These are phyloP conservation scores for Laticauda colubrina DNA, from an alignment of 2,113 vertebrate genomes.

Conservation along the genomic window DNA sequence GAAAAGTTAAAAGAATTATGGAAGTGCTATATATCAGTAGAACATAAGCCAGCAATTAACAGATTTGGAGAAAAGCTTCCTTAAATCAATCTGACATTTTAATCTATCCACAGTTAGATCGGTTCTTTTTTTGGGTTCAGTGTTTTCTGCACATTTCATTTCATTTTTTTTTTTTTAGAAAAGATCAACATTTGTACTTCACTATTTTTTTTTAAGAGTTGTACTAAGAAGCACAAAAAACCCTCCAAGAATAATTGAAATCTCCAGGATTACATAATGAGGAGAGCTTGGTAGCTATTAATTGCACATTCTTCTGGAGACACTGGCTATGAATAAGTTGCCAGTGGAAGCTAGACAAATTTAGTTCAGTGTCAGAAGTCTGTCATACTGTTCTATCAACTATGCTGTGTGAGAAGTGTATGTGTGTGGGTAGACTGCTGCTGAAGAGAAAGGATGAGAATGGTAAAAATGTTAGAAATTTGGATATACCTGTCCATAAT, in stretches of 20 bases:
- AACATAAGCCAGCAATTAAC: neutral
- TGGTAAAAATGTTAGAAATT: slow-evolving; percentile 17
- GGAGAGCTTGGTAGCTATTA: slow-evolving; percentile 17
- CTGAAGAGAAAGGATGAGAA: slow-evolving; percentile 28
- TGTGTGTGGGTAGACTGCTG: slow-evolving; percentile 2
- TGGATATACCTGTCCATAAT: slow-evolving; percentile 42
- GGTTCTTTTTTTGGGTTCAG: slow-evolving; percentile 26
- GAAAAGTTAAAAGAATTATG: neutral
- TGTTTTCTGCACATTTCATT: slow-evolving; percentile 24
- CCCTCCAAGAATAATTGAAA: slow-evolving; percentile 19
- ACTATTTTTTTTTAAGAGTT: neutral
- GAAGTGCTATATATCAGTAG: neutral
- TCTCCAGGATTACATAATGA: neutral
- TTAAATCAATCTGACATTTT: neutral
- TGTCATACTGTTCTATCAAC: slow-evolving; percentile 41
- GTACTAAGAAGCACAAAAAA: neutral
- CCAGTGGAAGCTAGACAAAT: neutral
- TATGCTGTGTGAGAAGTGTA: neutral
- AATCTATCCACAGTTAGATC: slow-evolving; percentile 4
- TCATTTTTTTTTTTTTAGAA: neutral
- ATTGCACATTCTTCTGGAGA: slow-evolving; percentile 12
- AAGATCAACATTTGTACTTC: neutral
- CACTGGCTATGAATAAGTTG: slow-evolving; percentile 29
- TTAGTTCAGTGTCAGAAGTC: slow-evolving; percentile 23
- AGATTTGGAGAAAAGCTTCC: slow-evolving; percentile 1